A percentile compares a stretch with the other conserved stretches of the same genome.
Evolutionary conservation across 2,113 vertebrate species (phyloP).

Genomic region (Sigmodon hispidus): DNA sequence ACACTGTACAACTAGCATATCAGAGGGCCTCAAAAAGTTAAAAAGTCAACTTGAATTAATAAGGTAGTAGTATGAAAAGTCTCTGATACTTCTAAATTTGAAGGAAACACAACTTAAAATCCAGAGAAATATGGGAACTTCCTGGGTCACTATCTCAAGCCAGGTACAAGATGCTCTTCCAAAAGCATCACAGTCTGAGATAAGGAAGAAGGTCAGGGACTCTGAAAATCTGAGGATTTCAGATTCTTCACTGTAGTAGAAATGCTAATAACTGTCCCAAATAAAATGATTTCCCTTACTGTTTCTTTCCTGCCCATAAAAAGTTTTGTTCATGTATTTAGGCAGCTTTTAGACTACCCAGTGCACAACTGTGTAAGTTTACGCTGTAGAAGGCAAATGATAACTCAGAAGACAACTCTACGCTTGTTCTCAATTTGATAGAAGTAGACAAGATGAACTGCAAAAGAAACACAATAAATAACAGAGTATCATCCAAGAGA

Average conservation of each 20-base stretch:
- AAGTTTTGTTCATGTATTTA: conserved; percentile 3
- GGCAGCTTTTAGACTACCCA: conserved; percentile 38
- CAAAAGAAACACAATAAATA: conserved; percentile 59
- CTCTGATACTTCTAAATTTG: conserved; percentile 32
- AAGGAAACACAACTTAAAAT: conserved; percentile 55
- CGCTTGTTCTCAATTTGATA: conserved; percentile 29
- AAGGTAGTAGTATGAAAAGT: conserved; percentile 27
- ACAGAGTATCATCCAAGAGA: conserved; percentile 58
- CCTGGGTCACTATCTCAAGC: not conserved
- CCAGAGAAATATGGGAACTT: conserved; percentile 46
- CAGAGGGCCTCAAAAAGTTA: conserved; percentile 21
- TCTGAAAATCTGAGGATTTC: not conserved
- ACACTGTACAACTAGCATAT: not conserved
- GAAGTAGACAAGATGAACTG: conserved; percentile 54
- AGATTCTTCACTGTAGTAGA: conserved; percentile 36
- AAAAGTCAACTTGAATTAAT: conserved; percentile 37
- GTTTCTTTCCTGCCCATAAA: conserved; percentile 34
- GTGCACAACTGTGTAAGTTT: not conserved
- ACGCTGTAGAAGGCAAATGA: not conserved
- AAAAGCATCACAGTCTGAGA: not conserved
- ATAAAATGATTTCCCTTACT: conserved; percentile 43
- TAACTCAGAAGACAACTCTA: conserved; percentile 34
- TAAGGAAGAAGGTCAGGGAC: conserved; percentile 23
- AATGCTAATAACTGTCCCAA: conserved; percentile 33
- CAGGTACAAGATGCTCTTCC: not conserved